Evolutionary conservation across 92 coral and sea anemone species (phyloP).

Genomic region (Montipora capitata): DNA sequence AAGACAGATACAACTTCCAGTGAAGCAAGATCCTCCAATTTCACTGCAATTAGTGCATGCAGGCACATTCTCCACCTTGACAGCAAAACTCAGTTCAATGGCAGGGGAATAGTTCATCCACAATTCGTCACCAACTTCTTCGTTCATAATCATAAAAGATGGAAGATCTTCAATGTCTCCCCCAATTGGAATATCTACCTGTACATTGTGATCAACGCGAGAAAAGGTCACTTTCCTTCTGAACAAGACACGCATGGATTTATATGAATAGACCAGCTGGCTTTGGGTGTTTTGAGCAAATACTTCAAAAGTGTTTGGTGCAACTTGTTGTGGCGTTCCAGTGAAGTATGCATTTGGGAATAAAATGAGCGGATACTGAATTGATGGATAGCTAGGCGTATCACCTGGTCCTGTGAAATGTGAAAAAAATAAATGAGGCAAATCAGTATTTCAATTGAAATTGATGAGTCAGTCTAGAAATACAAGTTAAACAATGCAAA

Average conservation of each 20-base stretch:
- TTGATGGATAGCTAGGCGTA: conserved; percentile 74
- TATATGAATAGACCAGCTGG: conserved; percentile 66
- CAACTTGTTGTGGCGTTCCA: conserved; percentile 85
- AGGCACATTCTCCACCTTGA: conserved; percentile 88
- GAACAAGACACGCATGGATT: conserved; percentile 88
- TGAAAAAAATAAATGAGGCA: neutral
- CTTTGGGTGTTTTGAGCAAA: conserved; percentile 91
- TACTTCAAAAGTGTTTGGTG: conserved; percentile 76
- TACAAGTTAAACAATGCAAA: no score
- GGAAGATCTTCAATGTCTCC: conserved; percentile 88
- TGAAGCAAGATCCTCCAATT: conserved; percentile 92
- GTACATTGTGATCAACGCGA: conserved; percentile 78
- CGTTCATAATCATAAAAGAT: conserved; percentile 85
- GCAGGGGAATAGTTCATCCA: conserved; percentile 95
- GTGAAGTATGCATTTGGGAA: conserved; percentile 84
- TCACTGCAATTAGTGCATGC: conserved; percentile 89
- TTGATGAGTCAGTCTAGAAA: no score
- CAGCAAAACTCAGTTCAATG: conserved; percentile 85
- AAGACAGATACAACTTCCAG: conserved; percentile 89
- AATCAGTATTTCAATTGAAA: neutral
- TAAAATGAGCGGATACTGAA: conserved; percentile 86
- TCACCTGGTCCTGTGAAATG: conserved; percentile 77
- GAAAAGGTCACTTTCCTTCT: conserved; percentile 86
- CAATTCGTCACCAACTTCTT: conserved; percentile 75
- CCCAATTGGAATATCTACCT: conserved; percentile 77